These are phyloP conservation scores for Eupithecia tripunctaria DNA, from an alignment of 2,888 invertebrate genomes.

Conservation along the genomic window DNA sequence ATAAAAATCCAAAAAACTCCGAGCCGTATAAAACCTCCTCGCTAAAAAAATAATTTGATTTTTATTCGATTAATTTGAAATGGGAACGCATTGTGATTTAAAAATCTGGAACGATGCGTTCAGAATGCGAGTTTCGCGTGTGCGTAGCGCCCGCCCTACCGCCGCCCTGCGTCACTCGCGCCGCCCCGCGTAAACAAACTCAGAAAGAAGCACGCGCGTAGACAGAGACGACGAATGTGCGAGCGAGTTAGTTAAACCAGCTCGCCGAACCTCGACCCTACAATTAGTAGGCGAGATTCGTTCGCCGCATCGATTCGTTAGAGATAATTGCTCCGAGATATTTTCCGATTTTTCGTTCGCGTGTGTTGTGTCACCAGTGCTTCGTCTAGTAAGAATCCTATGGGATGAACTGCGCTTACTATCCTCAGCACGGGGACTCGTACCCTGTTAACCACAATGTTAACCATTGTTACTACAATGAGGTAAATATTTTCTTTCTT, in stretches of 20 bases:
- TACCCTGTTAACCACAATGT: slow-evolving; percentile 76
- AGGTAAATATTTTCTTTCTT: slow-evolving; percentile 61
- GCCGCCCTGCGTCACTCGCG: slow-evolving; percentile 73
- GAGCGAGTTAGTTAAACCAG: slow-evolving; percentile 59
- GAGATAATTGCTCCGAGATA: slow-evolving; percentile 78
- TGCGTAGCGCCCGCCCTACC: slow-evolving; percentile 72
- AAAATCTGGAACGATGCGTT: slow-evolving; percentile 53
- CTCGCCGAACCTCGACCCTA: slow-evolving; percentile 72
- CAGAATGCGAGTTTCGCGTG: slow-evolving; percentile 72
- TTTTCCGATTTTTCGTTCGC: slow-evolving; percentile 69
- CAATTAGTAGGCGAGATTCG: slow-evolving; percentile 84
- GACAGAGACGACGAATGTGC: slow-evolving; percentile 62
- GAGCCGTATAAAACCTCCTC: background rate
- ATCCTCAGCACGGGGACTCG: slow-evolving; percentile 76
- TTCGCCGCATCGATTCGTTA: slow-evolving; percentile 83
- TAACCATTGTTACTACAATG: slow-evolving; percentile 78
- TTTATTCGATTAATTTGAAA: slow-evolving; percentile 22
- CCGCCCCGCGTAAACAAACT: slow-evolving; percentile 73
- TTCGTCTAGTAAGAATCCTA: slow-evolving; percentile 58
- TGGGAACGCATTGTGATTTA: slow-evolving; percentile 38
- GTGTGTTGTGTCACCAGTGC: slow-evolving; percentile 65
- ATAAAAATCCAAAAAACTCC: slow-evolving; percentile 2
- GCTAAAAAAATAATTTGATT: slow-evolving; percentile 4
- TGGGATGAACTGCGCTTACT: slow-evolving; percentile 83
- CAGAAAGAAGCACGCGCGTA: slow-evolving; percentile 54